phyloP scores from a whole-genome alignment of 2,888 invertebrate species.

The Yponomeuta cagnagella region DNA sequence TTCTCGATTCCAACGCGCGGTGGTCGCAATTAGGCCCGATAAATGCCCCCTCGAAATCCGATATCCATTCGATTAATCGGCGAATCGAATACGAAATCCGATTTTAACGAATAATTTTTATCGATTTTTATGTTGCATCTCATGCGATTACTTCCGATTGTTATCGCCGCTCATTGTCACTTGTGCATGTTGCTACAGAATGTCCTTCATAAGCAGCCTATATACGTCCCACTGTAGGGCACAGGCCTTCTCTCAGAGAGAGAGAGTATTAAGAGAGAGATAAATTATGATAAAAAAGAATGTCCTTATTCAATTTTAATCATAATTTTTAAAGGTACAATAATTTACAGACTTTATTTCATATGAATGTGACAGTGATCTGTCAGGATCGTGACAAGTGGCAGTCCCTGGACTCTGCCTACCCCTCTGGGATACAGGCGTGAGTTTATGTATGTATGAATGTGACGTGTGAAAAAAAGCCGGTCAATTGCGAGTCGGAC shows the following conservation, averaged over 20 bases:
- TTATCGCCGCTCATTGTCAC: constrained; percentile 32
- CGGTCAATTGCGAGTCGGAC: too few relatives aligned
- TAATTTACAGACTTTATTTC: neutral
- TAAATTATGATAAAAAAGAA: constrained; percentile 8
- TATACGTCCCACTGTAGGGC: too few relatives aligned
- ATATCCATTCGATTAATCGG: constrained; percentile 65
- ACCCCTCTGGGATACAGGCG: too few relatives aligned
- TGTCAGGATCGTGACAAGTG: too few relatives aligned
- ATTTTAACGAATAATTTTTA: constrained; percentile 58
- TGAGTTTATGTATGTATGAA: too few relatives aligned
- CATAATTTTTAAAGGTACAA: constrained; percentile 16
- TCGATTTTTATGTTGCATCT: constrained; percentile 57
- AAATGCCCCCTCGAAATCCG: constrained; percentile 60
- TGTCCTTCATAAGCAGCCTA: constrained; percentile 7
- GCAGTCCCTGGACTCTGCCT: too few relatives aligned
- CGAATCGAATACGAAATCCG: constrained; percentile 53
- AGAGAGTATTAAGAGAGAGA: too few relatives aligned
- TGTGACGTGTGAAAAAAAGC: too few relatives aligned
- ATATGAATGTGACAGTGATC: too few relatives aligned
- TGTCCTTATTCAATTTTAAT: constrained; percentile 19
- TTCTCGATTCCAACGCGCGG: constrained; percentile 47
- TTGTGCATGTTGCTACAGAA: constrained; percentile 20
- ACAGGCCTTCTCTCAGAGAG: too few relatives aligned
- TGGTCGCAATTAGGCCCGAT: constrained; percentile 69
- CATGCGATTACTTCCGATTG: constrained; percentile 41